Base-by-base conservation (phyloP, 2,113 vertebrate species). In the western clawed frog (Xenopus tropicalis) region DNA sequence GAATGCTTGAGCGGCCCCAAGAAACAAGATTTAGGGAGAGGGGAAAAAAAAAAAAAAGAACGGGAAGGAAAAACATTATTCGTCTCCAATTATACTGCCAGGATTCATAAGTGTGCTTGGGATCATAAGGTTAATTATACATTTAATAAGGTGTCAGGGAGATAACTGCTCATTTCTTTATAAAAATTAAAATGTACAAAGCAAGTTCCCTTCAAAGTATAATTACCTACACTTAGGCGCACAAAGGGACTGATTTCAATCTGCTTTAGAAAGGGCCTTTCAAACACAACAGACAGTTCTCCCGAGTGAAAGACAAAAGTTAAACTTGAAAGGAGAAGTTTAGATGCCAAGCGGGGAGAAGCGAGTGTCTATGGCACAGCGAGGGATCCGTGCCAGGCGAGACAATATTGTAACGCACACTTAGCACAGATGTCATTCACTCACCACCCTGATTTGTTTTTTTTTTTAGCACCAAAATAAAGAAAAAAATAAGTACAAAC, bases 181-280 rank as follows among this genome's bases (percentile, higher is more conserved):
- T 92, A 90, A 93, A 93, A 95, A 94, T 94, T 95, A 94, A 94
- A 94, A 95, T 90, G 91, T 91, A 93, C 90, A 90, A 91, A 89
- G 89, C 88, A 92, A 88, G 91, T 92, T 93, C 93, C 88, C 90
- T 92, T 91, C 91, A 90, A 93, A 93, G 91, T 92, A 91, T 93
- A 94, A 95, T 96, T 96, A 96, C 92, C 91, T 90, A 91, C 91
- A 93, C 90, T 90, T 93, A 93, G 83, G 89, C 90, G 88, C 88
- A 91, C 89, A 93, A 93, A 91, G 91, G 90, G 90, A 91, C 86
- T 88, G 93, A 94, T 93, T 93, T 89, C 89, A 88, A 90, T 92
- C 90, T 88, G 86, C 86, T 90, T 91, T 90, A 91, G 90, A 91
- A 92, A 91, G 90, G 90, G 88, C 86, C 29, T 93, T 93, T 93